Base-by-base conservation (phyloP, 2,797 vertebrate species). In the Smutsia temminckii region DNA sequence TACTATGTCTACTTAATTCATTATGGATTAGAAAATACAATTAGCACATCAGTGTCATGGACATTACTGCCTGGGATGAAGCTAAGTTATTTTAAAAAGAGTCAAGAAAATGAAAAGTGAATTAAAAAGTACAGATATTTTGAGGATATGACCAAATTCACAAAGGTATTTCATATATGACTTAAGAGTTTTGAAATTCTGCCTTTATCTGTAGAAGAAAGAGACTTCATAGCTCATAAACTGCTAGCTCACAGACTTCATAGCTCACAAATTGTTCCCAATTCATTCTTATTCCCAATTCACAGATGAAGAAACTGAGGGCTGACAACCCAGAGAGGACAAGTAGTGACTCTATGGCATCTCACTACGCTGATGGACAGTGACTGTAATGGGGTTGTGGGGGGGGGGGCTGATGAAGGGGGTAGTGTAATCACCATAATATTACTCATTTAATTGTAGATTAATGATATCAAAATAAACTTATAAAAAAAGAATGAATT, bases 101-200 rank as follows among this genome's bases (percentile, higher is more conserved):
- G 61, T 53, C 46, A n/a, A 46, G 23, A 27, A 93, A 92, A 53
- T 32, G 66, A 37, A 66, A 91, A 89, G 42, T 78, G 55, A 81
- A 77, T 93, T 84, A 59, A 94, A 59, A 94, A 88, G 37, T 85
- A 17, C 32, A 75, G n/a, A 21, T 64, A 88, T 68, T 88, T 87
- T 88, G 51, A 94, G 21, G 23, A 71, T 69, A 79, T 37, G 71
- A n/a, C 46, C 84, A 93, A 69, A 91, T 64, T 85, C 34, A 80
- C 37, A 46, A 66, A 85, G 32, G 23, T 61, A 59, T 80, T 93
- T 91, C 25, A 64, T 74, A 63, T 57, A 37, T 81, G 75, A 83
- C 34, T 71, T 71, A 64, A 64, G 20, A 55, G 9, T 92, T 92
- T 94, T 86, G 40, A 78, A 89, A 96, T 57, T 64, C 66, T 85